Percentiles rank a stretch among this genome's conserved stretches.
Conservation (phyloP, 2,113 vertebrate species). For the Dolichotis patagonum region DNA sequence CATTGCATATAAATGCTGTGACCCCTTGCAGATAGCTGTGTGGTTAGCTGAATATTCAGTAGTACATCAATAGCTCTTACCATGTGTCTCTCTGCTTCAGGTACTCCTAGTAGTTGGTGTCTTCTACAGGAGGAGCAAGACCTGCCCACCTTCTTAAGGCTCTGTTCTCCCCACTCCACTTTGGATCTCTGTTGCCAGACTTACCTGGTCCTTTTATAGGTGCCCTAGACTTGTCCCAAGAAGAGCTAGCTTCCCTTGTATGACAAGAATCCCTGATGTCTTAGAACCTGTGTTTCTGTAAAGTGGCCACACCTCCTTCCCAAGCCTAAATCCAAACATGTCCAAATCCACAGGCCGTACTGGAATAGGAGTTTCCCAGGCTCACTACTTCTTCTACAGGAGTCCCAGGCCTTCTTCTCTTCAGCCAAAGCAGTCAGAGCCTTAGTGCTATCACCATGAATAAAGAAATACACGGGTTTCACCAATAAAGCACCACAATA, state of each 20-base stretch:
- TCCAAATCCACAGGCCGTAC: not conserved
- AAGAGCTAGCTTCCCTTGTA: not conserved
- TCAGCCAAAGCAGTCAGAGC: not conserved
- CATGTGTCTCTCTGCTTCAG: not conserved
- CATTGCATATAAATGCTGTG: not conserved
- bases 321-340: not conserved
- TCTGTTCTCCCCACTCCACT: not conserved
- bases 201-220: not conserved
- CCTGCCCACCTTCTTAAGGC: not conserved
- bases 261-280: not conserved
- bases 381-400: not conserved
- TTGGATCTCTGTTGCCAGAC: not conserved
- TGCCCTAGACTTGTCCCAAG: not conserved
- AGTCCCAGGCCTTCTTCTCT: not conserved
- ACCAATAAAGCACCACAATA: not conserved
- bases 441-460: not conserved
- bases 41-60: not conserved
- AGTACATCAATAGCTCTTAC: not conserved
- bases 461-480: slow-evolving; percentile 2
- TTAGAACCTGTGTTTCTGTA: not conserved
- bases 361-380: not conserved
- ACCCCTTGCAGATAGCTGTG: not conserved
- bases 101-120: not conserved
- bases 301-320: not conserved
- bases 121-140: not conserved